Conservation (phyloP, 2,113 vertebrate genomes). For the Percina caprodes region DNA sequence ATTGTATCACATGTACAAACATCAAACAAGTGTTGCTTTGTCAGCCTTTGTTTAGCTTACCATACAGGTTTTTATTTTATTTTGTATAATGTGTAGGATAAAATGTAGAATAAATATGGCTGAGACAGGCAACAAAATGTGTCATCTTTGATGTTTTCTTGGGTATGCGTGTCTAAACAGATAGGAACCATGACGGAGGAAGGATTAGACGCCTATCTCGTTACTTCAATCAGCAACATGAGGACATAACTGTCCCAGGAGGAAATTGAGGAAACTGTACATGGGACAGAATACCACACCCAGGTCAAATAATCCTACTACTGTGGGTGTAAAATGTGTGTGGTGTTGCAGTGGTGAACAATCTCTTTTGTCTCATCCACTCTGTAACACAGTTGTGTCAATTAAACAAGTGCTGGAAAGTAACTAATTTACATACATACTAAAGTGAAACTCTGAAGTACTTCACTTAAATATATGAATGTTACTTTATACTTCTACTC, state of each 20-base stretch:
- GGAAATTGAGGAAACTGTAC: conserved; percentile 25
- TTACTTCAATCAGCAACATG: conserved; percentile 7
- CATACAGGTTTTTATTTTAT: not conserved
- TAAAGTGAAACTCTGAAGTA: not conserved
- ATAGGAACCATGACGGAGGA: not conserved
- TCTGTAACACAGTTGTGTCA: too few relatives aligned
- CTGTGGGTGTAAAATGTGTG: not conserved
- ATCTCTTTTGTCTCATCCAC: not conserved
- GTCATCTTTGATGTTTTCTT: not conserved
- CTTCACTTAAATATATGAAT: not conserved
- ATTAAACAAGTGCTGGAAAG: not conserved
- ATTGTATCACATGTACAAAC: too few relatives aligned
- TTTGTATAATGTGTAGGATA: not conserved
- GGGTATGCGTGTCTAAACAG: conserved; percentile 19
- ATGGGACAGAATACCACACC: not conserved
- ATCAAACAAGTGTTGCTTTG: not conserved
- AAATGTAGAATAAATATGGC: not conserved
- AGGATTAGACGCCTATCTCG: conserved; percentile 1
- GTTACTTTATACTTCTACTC: not conserved
- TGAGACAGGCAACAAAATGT: not conserved
- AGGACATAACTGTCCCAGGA: conserved; percentile 26
- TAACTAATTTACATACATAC: not conserved
- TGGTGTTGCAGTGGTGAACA: not conserved
- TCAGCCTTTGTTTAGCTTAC: not conserved
- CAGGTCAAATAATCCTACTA: not conserved